phyloP scores from a whole-genome alignment of 2,797 vertebrate genomes.

The Rousettus madagascariensis region DNA sequence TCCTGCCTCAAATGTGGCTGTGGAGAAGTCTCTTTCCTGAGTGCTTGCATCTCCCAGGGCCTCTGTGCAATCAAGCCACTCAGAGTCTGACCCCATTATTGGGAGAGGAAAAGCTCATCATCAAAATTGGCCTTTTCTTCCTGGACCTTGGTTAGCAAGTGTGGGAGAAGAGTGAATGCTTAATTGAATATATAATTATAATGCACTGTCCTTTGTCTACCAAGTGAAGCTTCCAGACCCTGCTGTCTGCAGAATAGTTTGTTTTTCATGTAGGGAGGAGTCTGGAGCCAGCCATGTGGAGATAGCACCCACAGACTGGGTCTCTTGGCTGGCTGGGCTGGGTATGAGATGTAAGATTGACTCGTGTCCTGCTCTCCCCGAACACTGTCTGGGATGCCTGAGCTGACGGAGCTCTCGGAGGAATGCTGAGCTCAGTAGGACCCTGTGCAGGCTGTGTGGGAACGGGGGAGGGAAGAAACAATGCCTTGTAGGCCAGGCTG shows the following conservation, averaged over 20 bases:
- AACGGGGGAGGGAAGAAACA: background rate
- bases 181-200: slow-evolving; percentile 69
- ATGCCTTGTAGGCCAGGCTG: background rate
- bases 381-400: background rate
- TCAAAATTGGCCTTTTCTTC: slow-evolving; percentile 34
- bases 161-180: slow-evolving; percentile 13
- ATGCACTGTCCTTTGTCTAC: slow-evolving; percentile 43
- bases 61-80: background rate
- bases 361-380: background rate
- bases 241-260: slow-evolving; percentile 39
- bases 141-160: slow-evolving; percentile 42
- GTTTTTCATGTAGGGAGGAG: background rate
- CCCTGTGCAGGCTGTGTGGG: background rate
- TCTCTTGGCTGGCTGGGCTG: background rate
- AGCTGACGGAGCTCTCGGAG: background rate
- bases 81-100: slow-evolving; percentile 66
- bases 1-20: background rate
- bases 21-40: background rate
- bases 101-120: background rate
- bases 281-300: background rate
- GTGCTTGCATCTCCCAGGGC: background rate
- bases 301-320: background rate
- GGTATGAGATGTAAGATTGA: background rate
- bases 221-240: slow-evolving; percentile 14
- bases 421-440: background rate